Percentiles rank a stretch among this genome's conserved stretches.
Evolutionary conservation across 2,797 vertebrate genomes (phyloP).

Genomic region (Telmatherina bonti): DNA sequence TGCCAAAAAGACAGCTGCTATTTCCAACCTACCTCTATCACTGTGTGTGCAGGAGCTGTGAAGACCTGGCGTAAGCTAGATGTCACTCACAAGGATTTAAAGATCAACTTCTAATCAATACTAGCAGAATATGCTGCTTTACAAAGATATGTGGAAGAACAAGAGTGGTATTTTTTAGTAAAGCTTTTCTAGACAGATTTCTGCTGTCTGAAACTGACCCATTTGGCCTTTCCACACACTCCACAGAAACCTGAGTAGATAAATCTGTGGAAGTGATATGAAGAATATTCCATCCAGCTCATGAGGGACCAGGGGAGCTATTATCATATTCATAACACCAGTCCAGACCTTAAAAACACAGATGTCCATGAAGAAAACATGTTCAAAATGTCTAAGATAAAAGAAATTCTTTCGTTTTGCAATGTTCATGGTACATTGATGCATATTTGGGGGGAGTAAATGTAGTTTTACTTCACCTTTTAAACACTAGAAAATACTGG

Average conservation of each 20-base stretch:
- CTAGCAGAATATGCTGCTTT: neutral
- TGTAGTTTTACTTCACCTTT: constrained; percentile 74
- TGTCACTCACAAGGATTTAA: constrained; percentile 15
- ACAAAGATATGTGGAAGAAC: neutral
- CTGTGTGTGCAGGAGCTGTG: constrained; percentile 50
- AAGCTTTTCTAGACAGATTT: constrained; percentile 21
- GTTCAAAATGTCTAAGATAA: neutral
- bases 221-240: constrained; percentile 60
- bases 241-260: constrained; percentile 56
- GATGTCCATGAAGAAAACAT: neutral
- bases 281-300: constrained; percentile 56
- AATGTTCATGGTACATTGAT: neutral
- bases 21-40: constrained; percentile 37
- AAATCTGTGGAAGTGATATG: constrained; percentile 46
- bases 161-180: neutral
- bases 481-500: constrained; percentile 68
- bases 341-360: constrained; percentile 26
- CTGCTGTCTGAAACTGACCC: constrained; percentile 46
- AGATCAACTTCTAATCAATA: neutral
- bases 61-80: constrained; percentile 30
- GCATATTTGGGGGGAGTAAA: neutral
- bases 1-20: constrained; percentile 50
- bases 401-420: neutral
- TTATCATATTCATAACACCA: constrained; percentile 46
- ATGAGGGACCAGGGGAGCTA: constrained; percentile 25